Evolutionary conservation across 2,113 vertebrate genomes (phyloP).

Genomic region (Calyptomena viridis): DNA sequence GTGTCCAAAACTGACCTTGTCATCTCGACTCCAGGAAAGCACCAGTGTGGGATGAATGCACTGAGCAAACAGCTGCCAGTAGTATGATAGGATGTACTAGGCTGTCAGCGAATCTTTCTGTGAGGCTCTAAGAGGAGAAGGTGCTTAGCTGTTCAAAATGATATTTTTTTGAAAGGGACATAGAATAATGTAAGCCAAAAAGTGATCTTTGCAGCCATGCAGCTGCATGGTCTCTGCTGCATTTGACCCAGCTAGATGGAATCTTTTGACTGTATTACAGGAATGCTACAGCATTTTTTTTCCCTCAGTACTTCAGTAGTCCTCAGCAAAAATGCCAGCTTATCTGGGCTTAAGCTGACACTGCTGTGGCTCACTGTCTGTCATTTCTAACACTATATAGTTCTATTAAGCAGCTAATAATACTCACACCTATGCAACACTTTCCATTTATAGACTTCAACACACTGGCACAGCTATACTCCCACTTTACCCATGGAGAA

Average conservation of each 20-base stretch:
- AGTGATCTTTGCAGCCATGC: not conserved
- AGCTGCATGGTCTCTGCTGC: not conserved
- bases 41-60: not conserved
- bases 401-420: slow-evolving; percentile 32
- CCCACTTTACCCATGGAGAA: not conserved
- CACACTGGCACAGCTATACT: not conserved
- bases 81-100: not conserved
- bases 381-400: not conserved
- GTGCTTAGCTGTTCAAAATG: not conserved
- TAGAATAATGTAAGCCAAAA: not conserved
- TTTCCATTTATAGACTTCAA: slow-evolving; percentile 13
- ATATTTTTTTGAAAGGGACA: not conserved
- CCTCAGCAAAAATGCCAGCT: not conserved
- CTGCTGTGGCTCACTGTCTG: not conserved
- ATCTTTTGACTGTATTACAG: not conserved
- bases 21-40: not conserved
- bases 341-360: not conserved
- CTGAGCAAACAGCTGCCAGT: not conserved
- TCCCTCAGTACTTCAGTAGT: not conserved
- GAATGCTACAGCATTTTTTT: not conserved
- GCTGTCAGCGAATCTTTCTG: not conserved
- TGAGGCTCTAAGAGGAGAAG: not conserved
- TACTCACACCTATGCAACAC: not conserved
- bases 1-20: not conserved
- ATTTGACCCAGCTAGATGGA: not conserved